Conservation (phyloP, 2,888 invertebrate species). For the Mimas tiliae region DNA sequence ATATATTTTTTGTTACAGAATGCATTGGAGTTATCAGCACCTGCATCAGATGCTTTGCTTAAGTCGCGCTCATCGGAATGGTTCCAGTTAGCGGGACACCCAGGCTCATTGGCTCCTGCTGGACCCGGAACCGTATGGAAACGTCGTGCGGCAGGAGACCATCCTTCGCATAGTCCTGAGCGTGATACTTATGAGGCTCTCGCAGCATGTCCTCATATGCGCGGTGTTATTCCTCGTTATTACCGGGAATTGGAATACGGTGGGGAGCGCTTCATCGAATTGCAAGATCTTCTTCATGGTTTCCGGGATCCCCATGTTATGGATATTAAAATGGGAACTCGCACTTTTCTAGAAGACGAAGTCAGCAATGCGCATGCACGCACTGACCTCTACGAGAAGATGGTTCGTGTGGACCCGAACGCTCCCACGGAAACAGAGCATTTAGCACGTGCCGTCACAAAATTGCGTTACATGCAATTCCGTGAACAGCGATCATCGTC, state of each 20-base stretch:
- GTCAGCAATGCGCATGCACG: constrained; percentile 94
- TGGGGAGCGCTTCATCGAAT: constrained; percentile 95
- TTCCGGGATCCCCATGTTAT: constrained; percentile 97
- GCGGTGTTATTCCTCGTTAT: constrained; percentile 92
- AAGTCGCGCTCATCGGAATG: constrained; percentile 89
- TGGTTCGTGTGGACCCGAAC: constrained; percentile 94
- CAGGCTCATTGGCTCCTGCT: constrained; percentile 96
- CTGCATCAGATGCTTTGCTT: constrained; percentile 93
- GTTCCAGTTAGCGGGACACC: constrained; percentile 97
- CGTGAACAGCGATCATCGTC: constrained; percentile 97
- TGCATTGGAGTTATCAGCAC: constrained; percentile 95
- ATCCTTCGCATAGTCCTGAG: constrained; percentile 89
- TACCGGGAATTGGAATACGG: constrained; percentile 92
- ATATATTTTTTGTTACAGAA: constrained; percentile 87
- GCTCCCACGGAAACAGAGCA: constrained; percentile 95
- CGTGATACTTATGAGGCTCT: constrained; percentile 92
- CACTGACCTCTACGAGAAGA: constrained; percentile 96
- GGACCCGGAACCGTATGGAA: constrained; percentile 98
- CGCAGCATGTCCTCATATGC: constrained; percentile 89
- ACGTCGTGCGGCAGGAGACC: constrained; percentile 89
- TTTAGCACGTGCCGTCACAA: constrained; percentile 93
- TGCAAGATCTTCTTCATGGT: constrained; percentile 96
- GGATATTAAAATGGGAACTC: constrained; percentile 98
- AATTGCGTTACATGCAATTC: constrained; percentile 98
- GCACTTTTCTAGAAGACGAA: constrained; percentile 98